Conservation (phyloP, 2,888 invertebrate species). For the Phyllotreta cruciferae region DNA sequence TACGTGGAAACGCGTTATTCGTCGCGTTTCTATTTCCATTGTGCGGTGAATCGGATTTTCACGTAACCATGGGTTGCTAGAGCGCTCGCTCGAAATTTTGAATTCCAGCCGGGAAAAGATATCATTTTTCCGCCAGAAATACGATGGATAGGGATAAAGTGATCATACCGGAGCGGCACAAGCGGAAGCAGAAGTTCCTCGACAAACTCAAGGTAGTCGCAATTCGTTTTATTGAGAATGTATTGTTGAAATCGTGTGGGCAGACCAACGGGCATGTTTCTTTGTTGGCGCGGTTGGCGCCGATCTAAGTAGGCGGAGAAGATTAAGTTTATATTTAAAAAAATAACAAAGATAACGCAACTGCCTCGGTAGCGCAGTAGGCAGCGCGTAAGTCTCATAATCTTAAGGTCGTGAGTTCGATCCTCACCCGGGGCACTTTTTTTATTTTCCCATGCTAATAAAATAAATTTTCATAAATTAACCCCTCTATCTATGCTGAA, state of each 20-base stretch:
- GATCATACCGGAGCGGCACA: slow-evolving; percentile 42
- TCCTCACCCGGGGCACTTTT: slow-evolving; percentile 84
- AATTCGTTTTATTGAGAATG: too few relatives aligned
- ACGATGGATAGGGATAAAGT: slow-evolving; percentile 44
- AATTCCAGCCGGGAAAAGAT: not conserved
- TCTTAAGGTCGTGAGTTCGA: slow-evolving; percentile 96
- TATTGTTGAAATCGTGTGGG: too few relatives aligned
- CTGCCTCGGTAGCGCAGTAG: slow-evolving; percentile 85
- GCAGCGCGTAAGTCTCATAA: slow-evolving; percentile 91
- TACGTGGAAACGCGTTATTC: too few relatives aligned
- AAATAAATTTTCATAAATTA: not conserved
- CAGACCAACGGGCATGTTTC: too few relatives aligned
- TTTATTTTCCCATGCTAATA: not conserved
- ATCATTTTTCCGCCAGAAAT: not conserved
- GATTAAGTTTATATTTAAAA: too few relatives aligned
- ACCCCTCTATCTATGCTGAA: too few relatives aligned
- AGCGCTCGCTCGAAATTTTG: too few relatives aligned
- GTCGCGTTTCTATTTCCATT: too few relatives aligned
- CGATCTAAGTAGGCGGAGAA: too few relatives aligned
- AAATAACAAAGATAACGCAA: not conserved
- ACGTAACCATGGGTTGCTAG: too few relatives aligned
- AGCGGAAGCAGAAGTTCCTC: slow-evolving; percentile 43
- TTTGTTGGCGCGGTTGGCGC: too few relatives aligned
- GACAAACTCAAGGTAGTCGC: slow-evolving; percentile 42
- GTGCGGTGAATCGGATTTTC: too few relatives aligned